Evolutionary conservation across 2,888 invertebrate genomes (phyloP).

Genomic region (Archips xylosteana): DNA sequence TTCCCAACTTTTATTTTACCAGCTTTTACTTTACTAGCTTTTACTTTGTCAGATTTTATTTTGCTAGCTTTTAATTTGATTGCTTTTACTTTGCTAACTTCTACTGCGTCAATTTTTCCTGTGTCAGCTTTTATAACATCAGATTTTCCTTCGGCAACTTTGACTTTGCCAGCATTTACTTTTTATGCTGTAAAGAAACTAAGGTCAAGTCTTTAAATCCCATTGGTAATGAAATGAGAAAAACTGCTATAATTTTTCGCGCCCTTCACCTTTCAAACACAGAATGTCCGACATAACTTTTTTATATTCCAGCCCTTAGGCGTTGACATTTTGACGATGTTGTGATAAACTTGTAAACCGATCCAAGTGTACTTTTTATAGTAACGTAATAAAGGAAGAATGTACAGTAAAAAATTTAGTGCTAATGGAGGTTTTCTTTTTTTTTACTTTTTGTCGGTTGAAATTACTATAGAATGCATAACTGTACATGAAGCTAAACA

Average conservation of each 20-base stretch:
- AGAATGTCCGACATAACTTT: conserved; percentile 13
- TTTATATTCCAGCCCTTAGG: conserved; percentile 10
- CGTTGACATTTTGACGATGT: conserved; percentile 3
- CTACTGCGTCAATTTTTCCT: too few species aligned
- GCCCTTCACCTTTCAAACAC: conserved; percentile 6
- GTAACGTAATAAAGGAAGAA: conserved; percentile 10
- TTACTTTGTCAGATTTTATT: too few species aligned
- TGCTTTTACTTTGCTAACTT: too few species aligned
- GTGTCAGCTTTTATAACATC: too few species aligned
- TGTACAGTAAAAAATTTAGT: conserved; percentile 7
- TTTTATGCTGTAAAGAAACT: neutral
- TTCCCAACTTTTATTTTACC: too few species aligned
- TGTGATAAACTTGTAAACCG: conserved; percentile 17
- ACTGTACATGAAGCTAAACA: too few species aligned
- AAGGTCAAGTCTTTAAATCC: neutral
- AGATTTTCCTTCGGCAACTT: too few species aligned
- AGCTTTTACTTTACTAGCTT: too few species aligned
- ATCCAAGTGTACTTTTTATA: conserved; percentile 24
- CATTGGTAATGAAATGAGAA: neutral
- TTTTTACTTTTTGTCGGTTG: neutral
- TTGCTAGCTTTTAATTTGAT: too few species aligned
- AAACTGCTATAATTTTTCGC: neutral
- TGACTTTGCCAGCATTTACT: neutral
- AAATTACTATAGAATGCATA: too few species aligned
- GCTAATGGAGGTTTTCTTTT: neutral